phyloP scores from a whole-genome alignment of 92 coral and sea anemone species.

The Siderastrea radians region DNA sequence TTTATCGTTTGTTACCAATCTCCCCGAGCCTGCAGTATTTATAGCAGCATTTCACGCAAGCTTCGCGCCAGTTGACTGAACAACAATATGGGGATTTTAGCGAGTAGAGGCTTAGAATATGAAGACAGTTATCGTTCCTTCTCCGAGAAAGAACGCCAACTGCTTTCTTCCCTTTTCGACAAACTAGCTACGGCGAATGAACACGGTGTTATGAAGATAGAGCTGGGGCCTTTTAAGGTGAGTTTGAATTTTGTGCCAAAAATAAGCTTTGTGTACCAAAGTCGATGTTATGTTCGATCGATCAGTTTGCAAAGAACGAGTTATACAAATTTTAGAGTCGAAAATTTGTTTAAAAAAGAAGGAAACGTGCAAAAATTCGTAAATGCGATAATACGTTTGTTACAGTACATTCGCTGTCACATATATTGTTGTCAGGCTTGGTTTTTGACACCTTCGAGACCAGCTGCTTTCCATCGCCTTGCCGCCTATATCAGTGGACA shows the following conservation, averaged over 20 bases:
- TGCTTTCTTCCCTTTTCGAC: conserved; percentile 61
- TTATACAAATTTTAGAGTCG: too few species aligned
- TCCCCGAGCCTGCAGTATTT: neutral
- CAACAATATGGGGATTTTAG: conserved; percentile 80
- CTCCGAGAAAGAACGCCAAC: conserved; percentile 62
- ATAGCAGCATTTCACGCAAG: too few species aligned
- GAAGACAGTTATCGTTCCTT: conserved; percentile 75
- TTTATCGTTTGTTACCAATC: neutral
- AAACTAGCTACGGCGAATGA: conserved; percentile 55
- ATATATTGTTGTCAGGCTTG: neutral
- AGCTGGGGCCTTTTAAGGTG: conserved; percentile 66
- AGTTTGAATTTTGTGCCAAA: neutral
- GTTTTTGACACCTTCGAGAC: neutral
- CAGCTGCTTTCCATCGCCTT: neutral
- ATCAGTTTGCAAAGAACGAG: neutral
- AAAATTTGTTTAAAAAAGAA: neutral
- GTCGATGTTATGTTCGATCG: neutral
- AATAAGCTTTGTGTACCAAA: neutral
- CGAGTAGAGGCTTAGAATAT: conserved; percentile 80
- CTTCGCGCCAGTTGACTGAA: neutral
- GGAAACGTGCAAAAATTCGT: neutral
- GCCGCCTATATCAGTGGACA: neutral
- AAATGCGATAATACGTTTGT: neutral
- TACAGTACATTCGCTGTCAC: neutral
- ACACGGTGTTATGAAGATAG: conserved; percentile 48